phyloP scores from a whole-genome alignment of 1,140 invertebrate species.

The Chelonus insularis region DNA sequence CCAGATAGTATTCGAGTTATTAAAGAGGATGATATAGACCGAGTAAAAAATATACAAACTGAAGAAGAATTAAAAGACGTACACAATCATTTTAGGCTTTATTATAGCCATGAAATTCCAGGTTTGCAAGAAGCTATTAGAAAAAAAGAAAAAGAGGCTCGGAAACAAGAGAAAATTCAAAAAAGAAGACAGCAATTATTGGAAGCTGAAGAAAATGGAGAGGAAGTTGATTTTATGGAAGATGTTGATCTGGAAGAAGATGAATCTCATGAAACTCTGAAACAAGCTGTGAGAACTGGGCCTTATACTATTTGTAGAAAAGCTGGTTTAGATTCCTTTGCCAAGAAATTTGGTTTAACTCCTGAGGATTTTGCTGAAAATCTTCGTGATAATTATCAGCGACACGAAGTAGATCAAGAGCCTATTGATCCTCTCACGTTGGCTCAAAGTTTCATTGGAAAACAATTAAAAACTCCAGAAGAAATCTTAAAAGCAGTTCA shows the following conservation, averaged over 20 bases:
- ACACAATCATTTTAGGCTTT: conserved; percentile 90
- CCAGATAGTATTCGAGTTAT: conserved; percentile 82
- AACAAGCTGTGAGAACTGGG: neutral
- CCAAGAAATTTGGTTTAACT: too few species aligned
- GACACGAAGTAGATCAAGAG: too few species aligned
- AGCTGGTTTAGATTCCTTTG: neutral
- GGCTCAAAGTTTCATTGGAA: too few species aligned
- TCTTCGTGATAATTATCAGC: too few species aligned
- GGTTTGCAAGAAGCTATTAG: conserved; percentile 76
- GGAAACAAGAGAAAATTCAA: conserved; percentile 58
- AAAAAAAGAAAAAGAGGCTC: conserved; percentile 65
- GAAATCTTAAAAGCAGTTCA: neutral
- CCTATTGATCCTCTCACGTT: too few species aligned
- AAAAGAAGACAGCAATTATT: conserved; percentile 52
- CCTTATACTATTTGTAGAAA: neutral
- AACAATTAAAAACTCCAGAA: too few species aligned
- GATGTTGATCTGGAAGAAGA: conserved; percentile 44
- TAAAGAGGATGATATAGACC: conserved; percentile 85
- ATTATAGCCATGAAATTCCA: conserved; percentile 85
- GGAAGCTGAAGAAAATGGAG: conserved; percentile 67
- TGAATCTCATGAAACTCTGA: neutral
- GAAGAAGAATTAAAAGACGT: conserved; percentile 91
- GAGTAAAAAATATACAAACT: conserved; percentile 78
- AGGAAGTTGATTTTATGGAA: conserved; percentile 58
- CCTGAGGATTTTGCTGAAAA: too few species aligned